phyloP scores from a whole-genome alignment of 2,113 vertebrate genomes.

The Centropristis striata region DNA sequence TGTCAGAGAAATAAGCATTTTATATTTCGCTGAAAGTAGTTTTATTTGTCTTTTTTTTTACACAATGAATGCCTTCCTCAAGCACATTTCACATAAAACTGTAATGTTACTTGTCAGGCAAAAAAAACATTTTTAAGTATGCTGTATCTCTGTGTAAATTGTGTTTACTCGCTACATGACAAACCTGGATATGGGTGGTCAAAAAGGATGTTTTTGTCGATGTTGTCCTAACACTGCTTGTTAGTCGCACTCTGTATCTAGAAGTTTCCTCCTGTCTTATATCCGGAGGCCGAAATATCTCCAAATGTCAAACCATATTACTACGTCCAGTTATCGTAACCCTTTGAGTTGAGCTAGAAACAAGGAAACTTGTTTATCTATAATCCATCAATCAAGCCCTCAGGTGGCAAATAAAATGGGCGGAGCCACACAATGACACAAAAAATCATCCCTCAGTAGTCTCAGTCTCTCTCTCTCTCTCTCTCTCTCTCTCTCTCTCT shows the following conservation, averaged over 20 bases:
- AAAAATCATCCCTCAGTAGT: not conserved
- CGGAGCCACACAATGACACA: not conserved
- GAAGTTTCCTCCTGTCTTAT: constrained; percentile 36
- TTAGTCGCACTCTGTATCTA: constrained; percentile 22
- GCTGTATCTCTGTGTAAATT: not conserved
- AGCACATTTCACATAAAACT: constrained; percentile 2
- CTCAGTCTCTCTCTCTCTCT: not conserved
- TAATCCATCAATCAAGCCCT: constrained; percentile 1
- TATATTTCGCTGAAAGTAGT: constrained; percentile 27
- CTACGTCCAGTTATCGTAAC: constrained; percentile 44
- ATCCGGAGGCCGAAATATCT: constrained; percentile 33
- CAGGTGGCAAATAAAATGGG: not conserved
- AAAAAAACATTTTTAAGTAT: not conserved
- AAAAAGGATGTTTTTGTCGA: constrained; percentile 7
- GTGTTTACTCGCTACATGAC: not conserved
- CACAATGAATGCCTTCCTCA: not conserved
- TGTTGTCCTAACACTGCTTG: constrained; percentile 4
- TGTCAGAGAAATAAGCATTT: constrained; percentile 26
- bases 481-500: too few relatives aligned
- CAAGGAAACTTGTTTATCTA: not conserved
- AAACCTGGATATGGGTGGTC: constrained; percentile 2
- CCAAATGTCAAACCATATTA: constrained; percentile 49
- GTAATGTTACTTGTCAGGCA: not conserved
- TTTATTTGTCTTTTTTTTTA: constrained; percentile 14
- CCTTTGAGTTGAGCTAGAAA: constrained; percentile 4